Evolutionary conservation across 2,888 invertebrate species (phyloP), one percentile per base, ranked within the genome.

Genomic region (Cataglyphis cursor): DNA sequence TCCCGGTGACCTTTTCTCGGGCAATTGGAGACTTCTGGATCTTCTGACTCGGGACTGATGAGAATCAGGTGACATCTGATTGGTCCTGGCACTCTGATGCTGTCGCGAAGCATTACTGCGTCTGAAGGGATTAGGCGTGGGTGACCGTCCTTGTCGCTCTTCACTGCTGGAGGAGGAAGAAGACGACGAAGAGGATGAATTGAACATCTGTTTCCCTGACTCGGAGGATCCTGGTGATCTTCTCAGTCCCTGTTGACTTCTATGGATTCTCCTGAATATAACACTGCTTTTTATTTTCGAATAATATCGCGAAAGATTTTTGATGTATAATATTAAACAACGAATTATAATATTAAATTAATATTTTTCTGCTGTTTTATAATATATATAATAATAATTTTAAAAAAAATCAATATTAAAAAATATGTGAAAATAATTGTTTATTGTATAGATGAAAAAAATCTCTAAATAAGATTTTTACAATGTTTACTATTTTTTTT

Each of bases 1-100:
- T 21, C 93, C 95, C 0, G 96, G 96, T 0, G 96, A 96, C 54
- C 95, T 95, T 87, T 95, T 95, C 90, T 97, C 97, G 0, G 96
- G 96, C 38, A 97, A 94, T 91, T 97, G 97, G 38, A 97, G 95
- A 87, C 97, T 97, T 90, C 96, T 95, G 0, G 96, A 96, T 38
- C 96, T 93, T 84, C 96, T 91, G 18, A 96, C 96, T 72, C 95
- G 88, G 18, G 94, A 93, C 80, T 94, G 93, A 70, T 93, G 88
- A 3, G 93, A 93, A 51, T 94, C 94, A 0, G 94, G 94, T 0
- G 94, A 93, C 18, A 89, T 87, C 41, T 91, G 90, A 18, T 91
- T 83, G 44, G 92, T 93, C 41, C 93, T 91, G 4, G 92, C 89
- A 70, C 91, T 92, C 78, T 93, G 93, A 72, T 93, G 92, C 76